These are phyloP conservation scores for Dromiciops gliroides DNA, from an alignment of 2,113 vertebrate genomes.

Conservation along the genomic window DNA sequence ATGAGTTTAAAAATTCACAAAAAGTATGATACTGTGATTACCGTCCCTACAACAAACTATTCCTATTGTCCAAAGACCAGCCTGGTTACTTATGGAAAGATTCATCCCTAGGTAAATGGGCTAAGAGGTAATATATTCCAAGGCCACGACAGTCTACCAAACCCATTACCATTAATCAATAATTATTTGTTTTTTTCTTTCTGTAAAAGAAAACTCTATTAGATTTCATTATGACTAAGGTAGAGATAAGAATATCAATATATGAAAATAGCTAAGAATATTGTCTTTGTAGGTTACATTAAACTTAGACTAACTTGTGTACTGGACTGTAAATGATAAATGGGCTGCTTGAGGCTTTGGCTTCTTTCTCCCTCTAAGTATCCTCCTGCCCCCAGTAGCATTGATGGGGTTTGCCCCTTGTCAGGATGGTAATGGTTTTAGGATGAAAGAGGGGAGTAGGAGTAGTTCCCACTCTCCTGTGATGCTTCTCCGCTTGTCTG, in stretches of 20 bases:
- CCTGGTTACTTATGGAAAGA: too few species aligned
- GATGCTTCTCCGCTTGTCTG: not conserved
- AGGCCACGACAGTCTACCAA: too few species aligned
- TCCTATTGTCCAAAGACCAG: too few species aligned
- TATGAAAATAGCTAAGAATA: not conserved
- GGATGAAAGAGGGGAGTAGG: not conserved
- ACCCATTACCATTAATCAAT: not conserved
- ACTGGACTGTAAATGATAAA: not conserved
- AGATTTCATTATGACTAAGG: too few species aligned
- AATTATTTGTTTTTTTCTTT: not conserved
- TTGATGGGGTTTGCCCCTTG: not conserved
- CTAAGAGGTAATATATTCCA: too few species aligned
- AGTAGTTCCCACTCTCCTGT: not conserved
- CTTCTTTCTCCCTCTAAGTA: not conserved
- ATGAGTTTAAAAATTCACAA: constrained; percentile 17
- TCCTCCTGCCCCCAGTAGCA: not conserved
- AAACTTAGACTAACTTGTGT: not conserved
- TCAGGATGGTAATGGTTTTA: not conserved
- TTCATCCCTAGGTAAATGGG: too few species aligned
- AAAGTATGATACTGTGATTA: not conserved
- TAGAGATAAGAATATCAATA: not conserved
- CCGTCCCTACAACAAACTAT: too few species aligned
- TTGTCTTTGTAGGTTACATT: not conserved
- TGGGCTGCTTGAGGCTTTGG: not conserved
- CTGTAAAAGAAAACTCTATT: not conserved